A percentile compares a stretch with the other conserved stretches of the same genome.
Evolutionary conservation across 2,888 invertebrate genomes (phyloP).

Genomic region (Melinopterus prodromus): DNA sequence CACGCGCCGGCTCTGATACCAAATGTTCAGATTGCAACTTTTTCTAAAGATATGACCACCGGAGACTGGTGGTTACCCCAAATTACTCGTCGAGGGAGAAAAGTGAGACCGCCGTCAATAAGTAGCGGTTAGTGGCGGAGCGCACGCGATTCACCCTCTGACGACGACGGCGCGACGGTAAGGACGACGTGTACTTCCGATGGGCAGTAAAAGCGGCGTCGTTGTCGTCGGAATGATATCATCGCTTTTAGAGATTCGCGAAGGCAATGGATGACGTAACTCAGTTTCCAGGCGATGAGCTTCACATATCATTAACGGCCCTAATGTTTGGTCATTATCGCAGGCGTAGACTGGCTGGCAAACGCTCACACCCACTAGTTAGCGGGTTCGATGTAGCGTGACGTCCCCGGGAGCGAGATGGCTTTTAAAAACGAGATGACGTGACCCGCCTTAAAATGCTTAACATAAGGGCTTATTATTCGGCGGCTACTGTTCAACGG

Average conservation of each 20-base stretch:
- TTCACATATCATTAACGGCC: conserved; percentile 4
- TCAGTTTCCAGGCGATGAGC: not conserved
- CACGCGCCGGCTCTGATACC: too few species aligned
- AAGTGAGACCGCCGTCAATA: too few species aligned
- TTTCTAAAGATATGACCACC: too few species aligned
- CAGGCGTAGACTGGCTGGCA: not conserved
- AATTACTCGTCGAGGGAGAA: too few species aligned
- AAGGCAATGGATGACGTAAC: not conserved
- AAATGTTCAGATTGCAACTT: too few species aligned
- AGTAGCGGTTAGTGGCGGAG: too few species aligned
- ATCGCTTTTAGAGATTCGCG: not conserved
- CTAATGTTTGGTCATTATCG: not conserved
- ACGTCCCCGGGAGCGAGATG: not conserved
- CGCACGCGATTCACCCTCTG: too few species aligned
- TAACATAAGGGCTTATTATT: not conserved
- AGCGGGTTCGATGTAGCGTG: not conserved
- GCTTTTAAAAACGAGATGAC: not conserved
- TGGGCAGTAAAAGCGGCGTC: not conserved
- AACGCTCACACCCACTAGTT: not conserved
- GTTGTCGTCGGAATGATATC: not conserved
- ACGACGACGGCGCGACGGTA: too few species aligned
- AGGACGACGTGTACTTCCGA: too few species aligned
- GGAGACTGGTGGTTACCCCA: too few species aligned
- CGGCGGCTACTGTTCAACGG: not conserved
- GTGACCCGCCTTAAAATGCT: not conserved